Evolutionary conservation across 1,140 invertebrate genomes (phyloP), one percentile per base, ranked within the genome.

Genomic region (Triops longicaudatus): DNA sequence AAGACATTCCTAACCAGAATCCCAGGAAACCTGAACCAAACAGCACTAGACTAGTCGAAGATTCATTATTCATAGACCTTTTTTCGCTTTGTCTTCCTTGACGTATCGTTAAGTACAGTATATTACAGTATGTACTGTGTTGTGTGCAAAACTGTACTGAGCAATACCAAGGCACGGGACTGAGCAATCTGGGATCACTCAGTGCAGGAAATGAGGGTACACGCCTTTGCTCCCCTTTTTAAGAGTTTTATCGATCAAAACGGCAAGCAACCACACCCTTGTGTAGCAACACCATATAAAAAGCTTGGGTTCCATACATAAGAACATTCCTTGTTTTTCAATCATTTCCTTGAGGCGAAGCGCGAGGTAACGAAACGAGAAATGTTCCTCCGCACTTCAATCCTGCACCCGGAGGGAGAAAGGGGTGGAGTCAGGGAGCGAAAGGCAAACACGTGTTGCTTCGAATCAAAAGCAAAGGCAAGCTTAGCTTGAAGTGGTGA

Each of bases 171-270:
- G 31, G 31, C 31, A 37, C 7, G 31, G 31, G 31, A 37, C 31
- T 37, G 31, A 37, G 31, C 14, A 44, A 63, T 63, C 7, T 22
- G 4, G 14, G 50, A 63, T 63, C 50, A 63, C 50, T 63, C 50
- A 63, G 17, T n/a, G 50, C 50, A 63, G 50, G 50, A 63, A 63
- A 63, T 63, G 50, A 63, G 50, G 50, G 50, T 63, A 22, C 50
- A 63, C 50, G 50, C 50, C 50, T 63, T n/a, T n/a, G 50, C 50
- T 17, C 14, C 50, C 50, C 31, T 37, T 37, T 37, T 37, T 4
- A 37, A 37, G 50, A 63, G 50, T 63, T 63, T 63, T 63, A 63
- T 63, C 50, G 50, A 63, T 63, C 50, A 63, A 63, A 63, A 37
- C 10, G 50, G 50, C 50, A 63, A 63, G 10, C 50, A 63, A 63